Conservation (phyloP, 2,888 invertebrate species). For the Argyresthia albistria region DNA sequence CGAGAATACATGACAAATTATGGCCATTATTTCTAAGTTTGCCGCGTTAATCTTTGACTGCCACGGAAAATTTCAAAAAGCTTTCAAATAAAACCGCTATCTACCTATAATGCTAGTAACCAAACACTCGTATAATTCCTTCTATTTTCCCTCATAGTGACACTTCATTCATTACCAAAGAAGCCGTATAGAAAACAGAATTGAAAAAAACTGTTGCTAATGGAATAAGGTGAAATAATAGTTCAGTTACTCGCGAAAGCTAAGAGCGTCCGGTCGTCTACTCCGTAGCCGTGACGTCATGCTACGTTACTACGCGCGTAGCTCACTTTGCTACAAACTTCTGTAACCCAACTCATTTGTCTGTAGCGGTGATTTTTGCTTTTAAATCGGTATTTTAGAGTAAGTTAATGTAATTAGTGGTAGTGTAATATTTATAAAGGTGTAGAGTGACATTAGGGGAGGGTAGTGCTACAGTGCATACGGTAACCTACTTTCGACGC, state of each 20-base stretch:
- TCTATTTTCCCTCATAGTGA: background rate
- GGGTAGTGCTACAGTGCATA: constrained; percentile 41
- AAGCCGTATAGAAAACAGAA: background rate
- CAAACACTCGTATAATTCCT: background rate
- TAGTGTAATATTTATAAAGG: background rate
- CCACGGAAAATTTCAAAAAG: background rate
- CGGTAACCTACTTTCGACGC: constrained; percentile 49
- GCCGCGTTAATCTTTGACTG: background rate
- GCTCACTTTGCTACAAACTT: constrained; percentile 22
- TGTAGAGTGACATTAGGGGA: constrained; percentile 24
- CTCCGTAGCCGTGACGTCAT: constrained; percentile 27
- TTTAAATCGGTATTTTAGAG: background rate
- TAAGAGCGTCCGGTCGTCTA: constrained; percentile 46
- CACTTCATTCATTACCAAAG: background rate
- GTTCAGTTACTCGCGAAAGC: constrained; percentile 46
- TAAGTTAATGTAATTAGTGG: background rate
- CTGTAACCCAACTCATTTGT: constrained; percentile 13
- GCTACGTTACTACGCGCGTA: constrained; percentile 17
- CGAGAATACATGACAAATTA: background rate
- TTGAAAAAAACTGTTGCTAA: background rate
- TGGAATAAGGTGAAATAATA: constrained; percentile 12
- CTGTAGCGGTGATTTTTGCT: background rate
- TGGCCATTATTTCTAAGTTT: background rate
- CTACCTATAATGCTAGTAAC: background rate
- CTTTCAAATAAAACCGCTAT: background rate